These are phyloP conservation scores for Heteromyza rotundicornis DNA, from an alignment of 2,888 invertebrate genomes.

Conservation along the genomic window DNA sequence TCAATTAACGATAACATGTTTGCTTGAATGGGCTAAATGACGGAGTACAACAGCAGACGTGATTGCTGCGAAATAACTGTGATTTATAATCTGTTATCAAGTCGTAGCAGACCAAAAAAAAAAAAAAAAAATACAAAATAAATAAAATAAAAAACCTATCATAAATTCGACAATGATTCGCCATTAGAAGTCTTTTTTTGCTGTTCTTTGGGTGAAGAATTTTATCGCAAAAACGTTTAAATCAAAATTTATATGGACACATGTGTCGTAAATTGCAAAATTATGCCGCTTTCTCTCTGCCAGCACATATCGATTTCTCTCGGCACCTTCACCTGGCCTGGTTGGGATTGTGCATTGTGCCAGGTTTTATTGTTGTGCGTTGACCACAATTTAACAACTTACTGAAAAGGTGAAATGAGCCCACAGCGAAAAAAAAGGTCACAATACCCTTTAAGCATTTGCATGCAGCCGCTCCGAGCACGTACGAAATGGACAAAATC, in stretches of 20 bases:
- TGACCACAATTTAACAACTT: too few species aligned
- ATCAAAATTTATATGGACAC: conserved; percentile 36
- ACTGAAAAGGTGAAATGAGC: conserved; percentile 6
- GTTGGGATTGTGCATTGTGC: too few species aligned
- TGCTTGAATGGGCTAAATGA: too few species aligned
- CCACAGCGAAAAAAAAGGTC: conserved; percentile 19
- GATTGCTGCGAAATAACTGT: neutral
- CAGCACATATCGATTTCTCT: too few species aligned
- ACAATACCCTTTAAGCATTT: neutral
- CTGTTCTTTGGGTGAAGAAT: neutral
- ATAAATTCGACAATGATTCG: neutral
- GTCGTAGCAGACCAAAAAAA: neutral
- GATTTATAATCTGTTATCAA: conserved; percentile 4
- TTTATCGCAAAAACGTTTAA: conserved; percentile 31
- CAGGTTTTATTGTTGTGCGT: too few species aligned
- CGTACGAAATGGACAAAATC: conserved; percentile 32
- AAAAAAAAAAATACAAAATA: too few species aligned
- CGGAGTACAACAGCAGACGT: neutral
- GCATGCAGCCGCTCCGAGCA: conserved; percentile 23
- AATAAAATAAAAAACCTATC: too few species aligned
- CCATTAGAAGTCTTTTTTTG: neutral
- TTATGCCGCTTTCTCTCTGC: too few species aligned
- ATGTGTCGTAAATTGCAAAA: conserved; percentile 37
- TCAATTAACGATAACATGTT: neutral
- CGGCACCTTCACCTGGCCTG: too few species aligned